Percentiles rank a stretch among this genome's conserved stretches.
Evolutionary conservation across 2,888 invertebrate genomes (phyloP).

Genomic region (Cyrtodaria siliqua): DNA sequence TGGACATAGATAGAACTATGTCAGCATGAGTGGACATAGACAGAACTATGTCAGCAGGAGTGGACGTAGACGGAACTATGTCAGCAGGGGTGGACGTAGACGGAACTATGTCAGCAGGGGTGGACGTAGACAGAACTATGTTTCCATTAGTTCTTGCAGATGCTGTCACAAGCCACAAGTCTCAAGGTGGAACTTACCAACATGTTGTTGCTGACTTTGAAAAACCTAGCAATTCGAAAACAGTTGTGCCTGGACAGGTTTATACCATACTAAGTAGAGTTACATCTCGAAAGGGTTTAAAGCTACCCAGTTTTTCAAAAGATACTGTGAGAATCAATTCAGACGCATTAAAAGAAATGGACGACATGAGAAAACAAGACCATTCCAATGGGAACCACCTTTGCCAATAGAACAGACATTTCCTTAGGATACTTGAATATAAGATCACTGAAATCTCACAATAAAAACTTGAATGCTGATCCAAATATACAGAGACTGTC

Average conservation of each 20-base stretch:
- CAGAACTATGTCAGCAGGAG: too few species aligned
- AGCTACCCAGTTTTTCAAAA: conserved; percentile 28
- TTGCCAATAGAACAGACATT: conserved; percentile 3
- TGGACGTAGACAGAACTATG: conserved; percentile 41
- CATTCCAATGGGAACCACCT: conserved; percentile 11
- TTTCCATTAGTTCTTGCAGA: conserved; percentile 35
- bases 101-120: too few species aligned
- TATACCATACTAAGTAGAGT: conserved; percentile 45
- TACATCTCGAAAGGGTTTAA: conserved; percentile 32
- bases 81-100: too few species aligned
- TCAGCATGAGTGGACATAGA: too few species aligned
- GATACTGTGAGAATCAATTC: conserved; percentile 29
- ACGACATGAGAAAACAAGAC: conserved; percentile 22
- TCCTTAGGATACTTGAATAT: conserved; percentile 24
- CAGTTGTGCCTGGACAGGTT: conserved; percentile 31
- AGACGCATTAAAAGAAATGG: conserved; percentile 36
- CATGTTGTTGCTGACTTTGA: conserved; percentile 32
- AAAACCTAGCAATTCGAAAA: conserved; percentile 12
- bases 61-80: too few species aligned
- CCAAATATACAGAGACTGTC: conserved; percentile 11
- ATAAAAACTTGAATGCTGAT: conserved; percentile 5
- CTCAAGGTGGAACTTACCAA: conserved; percentile 41
- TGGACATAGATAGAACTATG: too few species aligned
- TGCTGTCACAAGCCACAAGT: conserved; percentile 30
- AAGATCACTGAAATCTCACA: conserved; percentile 18